Conservation (phyloP, 2,888 invertebrate genomes). For the Gymnocheta viridis region DNA sequence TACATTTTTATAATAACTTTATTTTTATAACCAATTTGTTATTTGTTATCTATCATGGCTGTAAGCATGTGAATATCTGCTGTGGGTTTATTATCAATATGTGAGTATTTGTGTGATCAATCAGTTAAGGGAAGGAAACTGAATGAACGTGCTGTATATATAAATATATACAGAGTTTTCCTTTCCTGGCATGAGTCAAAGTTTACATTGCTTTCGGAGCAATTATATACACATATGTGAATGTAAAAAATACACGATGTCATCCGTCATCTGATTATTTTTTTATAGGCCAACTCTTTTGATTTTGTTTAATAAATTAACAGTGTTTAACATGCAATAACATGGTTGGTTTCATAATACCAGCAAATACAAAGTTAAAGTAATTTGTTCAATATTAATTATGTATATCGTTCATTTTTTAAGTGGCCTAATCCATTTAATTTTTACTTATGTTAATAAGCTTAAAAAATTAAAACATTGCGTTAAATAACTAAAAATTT, state of each 20-base stretch:
- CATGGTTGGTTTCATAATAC: constrained; percentile 52
- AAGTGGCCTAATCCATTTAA: not conserved
- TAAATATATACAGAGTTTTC: no score
- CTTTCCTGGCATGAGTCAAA: no score
- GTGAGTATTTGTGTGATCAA: constrained; percentile 42
- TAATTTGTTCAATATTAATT: constrained; percentile 27
- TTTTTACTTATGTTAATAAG: not conserved
- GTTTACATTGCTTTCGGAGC: no score
- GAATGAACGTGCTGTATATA: not conserved
- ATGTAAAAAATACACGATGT: not conserved
- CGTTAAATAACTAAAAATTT: no score
- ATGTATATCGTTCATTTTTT: not conserved
- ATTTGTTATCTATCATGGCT: not conserved
- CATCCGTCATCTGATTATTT: not conserved
- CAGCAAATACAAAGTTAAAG: constrained; percentile 47
- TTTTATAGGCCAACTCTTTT: constrained; percentile 16
- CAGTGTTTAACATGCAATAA: constrained; percentile 60
- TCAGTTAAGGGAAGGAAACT: constrained; percentile 24
- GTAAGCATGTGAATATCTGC: not conserved
- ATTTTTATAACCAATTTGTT: constrained; percentile 48
- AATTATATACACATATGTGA: not conserved
- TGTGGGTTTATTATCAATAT: not conserved
- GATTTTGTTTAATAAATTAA: constrained; percentile 56
- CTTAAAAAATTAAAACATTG: not conserved
- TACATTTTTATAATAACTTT: constrained; percentile 41